Evolutionary conservation across 2,888 invertebrate genomes (phyloP).

Genomic region (Hybos culiciformis): DNA sequence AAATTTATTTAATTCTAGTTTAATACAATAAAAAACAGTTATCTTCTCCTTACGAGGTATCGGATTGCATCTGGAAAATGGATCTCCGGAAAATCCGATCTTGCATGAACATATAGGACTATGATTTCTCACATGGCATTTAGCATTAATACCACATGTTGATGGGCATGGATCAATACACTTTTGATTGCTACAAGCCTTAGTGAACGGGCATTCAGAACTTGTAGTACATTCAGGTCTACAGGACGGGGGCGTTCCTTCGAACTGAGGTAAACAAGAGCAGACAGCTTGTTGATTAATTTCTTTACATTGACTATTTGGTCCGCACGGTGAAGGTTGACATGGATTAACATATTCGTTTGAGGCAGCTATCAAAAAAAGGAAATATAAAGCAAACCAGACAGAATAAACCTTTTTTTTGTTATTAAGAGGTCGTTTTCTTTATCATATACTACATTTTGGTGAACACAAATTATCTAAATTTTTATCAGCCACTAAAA

Average conservation of each 20-base stretch:
- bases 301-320: conserved; percentile 62
- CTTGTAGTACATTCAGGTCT: conserved; percentile 52
- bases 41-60: conserved; percentile 30
- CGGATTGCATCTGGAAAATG: conserved; percentile 44
- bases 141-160: conserved; percentile 50
- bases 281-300: conserved; percentile 54
- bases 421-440: too few relatives aligned
- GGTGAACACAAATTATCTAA: too few relatives aligned
- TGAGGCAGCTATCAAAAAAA: conserved; percentile 19
- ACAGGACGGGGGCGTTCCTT: conserved; percentile 61
- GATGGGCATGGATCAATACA: conserved; percentile 57
- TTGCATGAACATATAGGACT: conserved; percentile 55
- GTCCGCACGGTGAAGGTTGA: conserved; percentile 55
- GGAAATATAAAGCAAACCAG: too few relatives aligned
- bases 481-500: too few relatives aligned
- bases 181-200: conserved; percentile 53
- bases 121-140: conserved; percentile 56
- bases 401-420: too few relatives aligned
- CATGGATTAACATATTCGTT: conserved; percentile 29
- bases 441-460: too few relatives aligned
- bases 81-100: conserved; percentile 53
- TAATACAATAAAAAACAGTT: background rate
- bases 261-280: conserved; percentile 48
- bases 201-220: conserved; percentile 48
- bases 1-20: conserved; percentile 3